Percentiles rank a stretch among this genome's conserved stretches.
Evolutionary conservation across 2,797 vertebrate genomes (phyloP).

Genomic region (Heliangelus exortis): DNA sequence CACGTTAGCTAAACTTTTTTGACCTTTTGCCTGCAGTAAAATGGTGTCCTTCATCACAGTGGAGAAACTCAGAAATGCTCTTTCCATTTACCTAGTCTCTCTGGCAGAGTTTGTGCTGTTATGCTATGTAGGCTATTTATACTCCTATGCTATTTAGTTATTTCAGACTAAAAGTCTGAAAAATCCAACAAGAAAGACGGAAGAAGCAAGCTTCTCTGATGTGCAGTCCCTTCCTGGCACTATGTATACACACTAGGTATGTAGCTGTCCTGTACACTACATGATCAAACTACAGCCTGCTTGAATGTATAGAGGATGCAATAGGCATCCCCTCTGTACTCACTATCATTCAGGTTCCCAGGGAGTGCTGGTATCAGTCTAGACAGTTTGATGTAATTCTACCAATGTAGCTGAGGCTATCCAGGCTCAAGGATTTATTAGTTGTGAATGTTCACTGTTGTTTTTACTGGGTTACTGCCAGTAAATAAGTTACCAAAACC

Average conservation of each 20-base stretch:
- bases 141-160: background rate
- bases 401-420: slow-evolving; percentile 69
- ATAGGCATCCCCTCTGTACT: background rate
- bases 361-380: slow-evolving; percentile 48
- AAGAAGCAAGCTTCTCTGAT: background rate
- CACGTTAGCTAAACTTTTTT: slow-evolving; percentile 69
- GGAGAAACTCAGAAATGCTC: slow-evolving; percentile 50
- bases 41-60: slow-evolving; percentile 30
- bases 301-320: background rate
- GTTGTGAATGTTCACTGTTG: slow-evolving; percentile 80
- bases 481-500: slow-evolving; percentile 83
- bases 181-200: background rate
- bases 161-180: background rate
- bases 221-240: background rate
- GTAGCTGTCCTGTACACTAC: background rate
- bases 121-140: background rate
- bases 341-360: slow-evolving; percentile 44
- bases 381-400: slow-evolving; percentile 69
- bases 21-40: slow-evolving; percentile 66
- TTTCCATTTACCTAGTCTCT: background rate
- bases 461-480: slow-evolving; percentile 80
- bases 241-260: no score
- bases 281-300: background rate
- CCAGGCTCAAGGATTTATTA: slow-evolving; percentile 77
- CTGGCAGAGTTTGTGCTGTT: background rate